phyloP scores from a whole-genome alignment of 2,113 vertebrate species.

The Tychaedon coryphoeus region DNA sequence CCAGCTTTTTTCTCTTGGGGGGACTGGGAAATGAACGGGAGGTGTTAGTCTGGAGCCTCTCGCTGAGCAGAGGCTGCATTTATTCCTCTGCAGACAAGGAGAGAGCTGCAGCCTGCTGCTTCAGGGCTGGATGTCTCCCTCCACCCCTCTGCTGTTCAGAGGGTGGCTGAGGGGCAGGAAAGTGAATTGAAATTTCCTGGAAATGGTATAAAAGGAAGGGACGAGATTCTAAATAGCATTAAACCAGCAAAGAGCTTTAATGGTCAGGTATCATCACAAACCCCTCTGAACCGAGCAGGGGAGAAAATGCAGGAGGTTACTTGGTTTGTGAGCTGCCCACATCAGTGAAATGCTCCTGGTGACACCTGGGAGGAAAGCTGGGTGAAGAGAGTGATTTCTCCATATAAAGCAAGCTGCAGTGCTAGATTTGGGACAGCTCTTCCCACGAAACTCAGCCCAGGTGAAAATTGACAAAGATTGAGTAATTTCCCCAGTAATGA shows the following conservation, averaged over 20 bases:
- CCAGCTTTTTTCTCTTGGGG: constrained; percentile 30
- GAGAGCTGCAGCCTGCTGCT: constrained; percentile 12
- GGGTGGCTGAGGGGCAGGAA: background rate
- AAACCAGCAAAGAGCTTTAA: constrained; percentile 32
- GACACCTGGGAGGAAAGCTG: background rate
- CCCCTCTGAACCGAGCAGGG: background rate
- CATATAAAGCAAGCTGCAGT: background rate
- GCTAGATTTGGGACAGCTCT: background rate
- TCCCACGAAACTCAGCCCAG: background rate
- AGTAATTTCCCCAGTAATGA: background rate
- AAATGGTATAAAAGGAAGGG: background rate
- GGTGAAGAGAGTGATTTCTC: background rate
- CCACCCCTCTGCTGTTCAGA: background rate
- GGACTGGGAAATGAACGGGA: constrained; percentile 13
- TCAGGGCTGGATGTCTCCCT: background rate
- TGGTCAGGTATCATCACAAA: background rate
- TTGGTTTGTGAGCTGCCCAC: background rate
- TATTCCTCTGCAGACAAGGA: constrained; percentile 3
- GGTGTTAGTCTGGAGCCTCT: constrained; percentile 4
- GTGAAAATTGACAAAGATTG: background rate
- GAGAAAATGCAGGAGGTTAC: background rate
- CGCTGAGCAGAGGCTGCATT: constrained; percentile 19
- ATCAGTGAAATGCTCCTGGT: background rate
- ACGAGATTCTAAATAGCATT: constrained; percentile 7
- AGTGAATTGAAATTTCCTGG: constrained; percentile 29